These are phyloP conservation scores for Henricia sp. DNA, from an alignment of 53 echinoderm and acorn worm species.

Conservation along the genomic window DNA sequence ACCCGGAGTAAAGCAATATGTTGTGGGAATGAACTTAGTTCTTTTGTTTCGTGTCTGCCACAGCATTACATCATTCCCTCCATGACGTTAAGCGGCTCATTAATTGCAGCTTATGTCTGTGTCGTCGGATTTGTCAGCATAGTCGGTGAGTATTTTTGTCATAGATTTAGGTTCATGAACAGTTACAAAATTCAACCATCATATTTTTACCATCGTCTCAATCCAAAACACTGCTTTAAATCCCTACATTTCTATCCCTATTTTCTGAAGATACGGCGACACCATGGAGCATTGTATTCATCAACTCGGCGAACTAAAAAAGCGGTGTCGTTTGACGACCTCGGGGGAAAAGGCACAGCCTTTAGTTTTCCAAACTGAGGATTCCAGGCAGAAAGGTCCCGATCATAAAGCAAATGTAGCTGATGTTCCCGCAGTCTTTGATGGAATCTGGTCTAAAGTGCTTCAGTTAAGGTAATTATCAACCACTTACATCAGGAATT, in stretches of 20 bases:
- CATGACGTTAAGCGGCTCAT: constrained; percentile 14
- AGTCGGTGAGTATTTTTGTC: constrained; percentile 5
- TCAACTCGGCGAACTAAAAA: constrained; percentile 29
- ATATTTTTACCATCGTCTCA: background rate
- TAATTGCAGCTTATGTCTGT: constrained; percentile 24
- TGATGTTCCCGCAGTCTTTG: constrained; percentile 15
- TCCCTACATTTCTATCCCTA: background rate
- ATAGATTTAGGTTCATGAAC: background rate
- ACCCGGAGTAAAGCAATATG: too few species aligned
- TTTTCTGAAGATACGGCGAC: background rate
- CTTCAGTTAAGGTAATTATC: constrained; percentile 40
- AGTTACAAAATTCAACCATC: too few species aligned
- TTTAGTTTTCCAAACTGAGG: background rate
- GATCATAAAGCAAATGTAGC: background rate
- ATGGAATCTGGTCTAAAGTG: constrained; percentile 29
- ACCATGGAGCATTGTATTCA: constrained; percentile 13
- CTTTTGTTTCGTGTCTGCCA: too few species aligned
- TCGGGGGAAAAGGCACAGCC: background rate
- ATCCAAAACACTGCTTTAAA: background rate
- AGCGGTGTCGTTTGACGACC: background rate
- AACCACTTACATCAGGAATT: too few species aligned
- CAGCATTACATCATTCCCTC: background rate
- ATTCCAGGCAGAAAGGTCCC: background rate
- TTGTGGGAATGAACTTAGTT: too few species aligned
- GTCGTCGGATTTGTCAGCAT: constrained; percentile 18